Base-by-base conservation (phyloP, 2,797 vertebrate species). In the Pyrocephalus nanus region DNA sequence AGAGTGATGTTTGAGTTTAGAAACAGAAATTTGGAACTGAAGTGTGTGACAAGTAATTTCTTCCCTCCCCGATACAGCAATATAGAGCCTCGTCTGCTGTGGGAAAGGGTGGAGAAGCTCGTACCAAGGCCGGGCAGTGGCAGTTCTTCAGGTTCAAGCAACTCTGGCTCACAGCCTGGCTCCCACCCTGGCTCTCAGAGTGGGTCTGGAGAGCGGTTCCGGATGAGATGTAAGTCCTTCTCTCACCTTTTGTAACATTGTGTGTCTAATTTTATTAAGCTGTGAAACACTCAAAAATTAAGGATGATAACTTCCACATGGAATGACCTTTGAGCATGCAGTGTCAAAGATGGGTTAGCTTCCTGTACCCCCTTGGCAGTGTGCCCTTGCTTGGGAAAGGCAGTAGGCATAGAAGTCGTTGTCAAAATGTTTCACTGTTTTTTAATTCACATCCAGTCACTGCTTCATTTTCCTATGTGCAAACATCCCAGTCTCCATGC, bases 71-170 rank as follows among this genome's bases (percentile, higher is more conserved):
- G 7, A 92, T 96, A 96, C 95, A 98, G 98, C 90, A 98, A 98
- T 92, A 98, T 98, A 85, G 99, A 99, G 96, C 99, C 99, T 94
- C 98, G 99, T 80, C 97, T 99, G 93, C 98, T 99, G 61, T 99
- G 99, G 99, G 99, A 99, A 95, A 98, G 99, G 66, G 99, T 99
- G 95, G 99, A 99, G 96, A 99, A 99, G 95, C 98, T 99, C 64
- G 98, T 98, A 64, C 98, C 99, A 88, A 98, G 98, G 88, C 98
- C 98, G 0, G 98, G 98, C 96, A 99, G 99, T 76, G 99, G 99
- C 74, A 99, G 98, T 96, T 99, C 99, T 91, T 99, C 99, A 8
- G 99, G 99, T 60, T 99, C 99, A 97, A 99, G 99, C 97, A 99
- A 99, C 98, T 99, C 99, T 18, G 98, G 99, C 95, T 98, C 99